phyloP scores from a whole-genome alignment of 1,140 invertebrate genomes.

The Meloidogyne chitwoodi region DNA sequence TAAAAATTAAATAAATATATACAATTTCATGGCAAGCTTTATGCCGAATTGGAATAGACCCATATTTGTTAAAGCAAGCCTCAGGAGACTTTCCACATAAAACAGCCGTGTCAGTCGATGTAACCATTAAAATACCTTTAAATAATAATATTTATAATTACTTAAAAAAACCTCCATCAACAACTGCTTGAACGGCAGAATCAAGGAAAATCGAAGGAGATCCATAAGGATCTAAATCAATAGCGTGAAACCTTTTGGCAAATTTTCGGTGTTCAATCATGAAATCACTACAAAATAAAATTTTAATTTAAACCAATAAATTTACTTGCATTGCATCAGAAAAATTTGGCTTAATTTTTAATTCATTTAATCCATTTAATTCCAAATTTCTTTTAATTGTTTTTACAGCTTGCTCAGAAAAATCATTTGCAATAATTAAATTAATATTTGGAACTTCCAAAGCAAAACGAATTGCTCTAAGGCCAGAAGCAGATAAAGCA shows the following conservation, averaged over 20 bases:
- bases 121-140: conserved; percentile 74
- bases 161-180: conserved; percentile 53
- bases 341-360: conserved; percentile 70
- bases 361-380: conserved; percentile 73
- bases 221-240: conserved; percentile 97
- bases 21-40: conserved; percentile 93
- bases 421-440: conserved; percentile 83
- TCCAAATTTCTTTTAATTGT: conserved; percentile 78
- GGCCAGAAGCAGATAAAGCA: conserved; percentile 86
- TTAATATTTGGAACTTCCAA: conserved; percentile 80
- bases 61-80: conserved; percentile 89
- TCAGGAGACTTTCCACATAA: conserved; percentile 90
- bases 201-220: conserved; percentile 80
- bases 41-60: conserved; percentile 77
- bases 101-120: conserved; percentile 95
- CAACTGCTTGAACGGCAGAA: conserved; percentile 71
- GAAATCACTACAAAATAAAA: conserved; percentile 68
- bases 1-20: conserved; percentile 6
- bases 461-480: conserved; percentile 90
- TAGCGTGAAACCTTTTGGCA: conserved; percentile 75
- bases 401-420: conserved; percentile 78
- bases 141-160: not conserved
- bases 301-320: not conserved
- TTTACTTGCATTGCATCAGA: conserved; percentile 75
- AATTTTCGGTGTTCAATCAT: conserved; percentile 74